Evolutionary conservation across 2,888 invertebrate genomes (phyloP).

Genomic region (Hanleya hanleyi): DNA sequence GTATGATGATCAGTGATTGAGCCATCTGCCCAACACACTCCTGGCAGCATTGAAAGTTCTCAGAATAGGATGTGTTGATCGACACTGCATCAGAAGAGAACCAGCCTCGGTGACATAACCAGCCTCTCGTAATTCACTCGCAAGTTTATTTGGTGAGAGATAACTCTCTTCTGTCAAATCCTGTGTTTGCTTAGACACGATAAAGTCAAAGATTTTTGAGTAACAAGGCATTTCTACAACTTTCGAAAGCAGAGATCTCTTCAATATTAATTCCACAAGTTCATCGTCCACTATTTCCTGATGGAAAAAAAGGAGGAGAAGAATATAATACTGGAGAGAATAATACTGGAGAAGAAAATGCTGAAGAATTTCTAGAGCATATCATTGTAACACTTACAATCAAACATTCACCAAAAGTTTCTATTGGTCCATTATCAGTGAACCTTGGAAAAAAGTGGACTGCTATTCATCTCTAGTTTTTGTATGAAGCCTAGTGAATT

Average conservation of each 20-base stretch:
- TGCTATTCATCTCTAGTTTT: no score
- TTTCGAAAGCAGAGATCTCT: constrained; percentile 49
- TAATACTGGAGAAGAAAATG: no score
- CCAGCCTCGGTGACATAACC: constrained; percentile 65
- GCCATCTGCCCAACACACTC: constrained; percentile 52
- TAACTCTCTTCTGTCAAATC: constrained; percentile 25
- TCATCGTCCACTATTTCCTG: constrained; percentile 52
- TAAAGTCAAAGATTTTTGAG: constrained; percentile 42
- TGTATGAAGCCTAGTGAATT: no score
- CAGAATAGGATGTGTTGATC: constrained; percentile 56
- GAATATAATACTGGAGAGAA: no score
- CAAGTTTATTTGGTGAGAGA: constrained; percentile 39
- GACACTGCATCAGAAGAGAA: constrained; percentile 55
- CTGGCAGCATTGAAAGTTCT: constrained; percentile 65
- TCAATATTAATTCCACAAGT: constrained; percentile 52
- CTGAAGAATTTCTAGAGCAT: no score
- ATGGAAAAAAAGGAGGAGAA: background rate
- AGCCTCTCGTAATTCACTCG: constrained; percentile 52
- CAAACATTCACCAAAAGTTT: no score
- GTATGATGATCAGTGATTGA: constrained; percentile 29
- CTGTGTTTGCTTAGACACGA: background rate
- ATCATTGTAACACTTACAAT: no score
- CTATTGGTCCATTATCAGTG: no score
- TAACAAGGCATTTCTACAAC: constrained; percentile 55
- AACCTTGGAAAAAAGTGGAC: no score